These are phyloP conservation scores for Ceraclea dissimilis DNA, from an alignment of 2,888 invertebrate genomes.

Conservation along the genomic window DNA sequence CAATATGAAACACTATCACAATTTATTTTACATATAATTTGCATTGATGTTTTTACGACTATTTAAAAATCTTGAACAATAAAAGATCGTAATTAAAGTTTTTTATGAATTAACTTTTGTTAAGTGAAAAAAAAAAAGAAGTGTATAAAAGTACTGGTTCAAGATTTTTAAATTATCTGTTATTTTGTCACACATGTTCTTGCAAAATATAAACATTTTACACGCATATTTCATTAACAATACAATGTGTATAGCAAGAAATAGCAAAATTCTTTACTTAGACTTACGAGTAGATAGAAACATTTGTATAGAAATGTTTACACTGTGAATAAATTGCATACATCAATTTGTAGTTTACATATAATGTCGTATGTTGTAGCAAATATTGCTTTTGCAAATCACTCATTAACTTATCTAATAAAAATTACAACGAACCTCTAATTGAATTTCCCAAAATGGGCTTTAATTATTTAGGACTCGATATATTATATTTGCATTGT, in stretches of 20 bases:
- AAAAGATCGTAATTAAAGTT: not conserved
- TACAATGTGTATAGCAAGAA: slow-evolving; percentile 16
- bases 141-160: too few relatives aligned
- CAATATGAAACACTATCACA: slow-evolving; percentile 1
- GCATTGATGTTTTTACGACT: not conserved
- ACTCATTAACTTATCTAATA: not conserved
- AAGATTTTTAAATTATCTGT: not conserved
- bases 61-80: slow-evolving; percentile 1
- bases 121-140: too few relatives aligned
- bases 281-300: too few relatives aligned
- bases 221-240: slow-evolving; percentile 19
- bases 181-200: not conserved
- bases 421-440: too few relatives aligned
- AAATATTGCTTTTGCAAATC: not conserved
- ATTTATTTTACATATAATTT: slow-evolving; percentile 1
- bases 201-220: not conserved
- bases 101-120: too few relatives aligned
- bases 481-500: too few relatives aligned
- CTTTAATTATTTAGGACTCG: too few relatives aligned
- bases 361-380: not conserved
- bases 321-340: too few relatives aligned
- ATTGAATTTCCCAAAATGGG: too few relatives aligned
- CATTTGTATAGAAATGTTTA: too few relatives aligned
- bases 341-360: too few relatives aligned
- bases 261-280: slow-evolving; percentile 4